A percentile compares a stretch with the other conserved stretches of the same genome.
These are phyloP conservation scores for Cichlasoma orientale DNA, from an alignment of 2,797 vertebrate species.

Conservation along the genomic window DNA sequence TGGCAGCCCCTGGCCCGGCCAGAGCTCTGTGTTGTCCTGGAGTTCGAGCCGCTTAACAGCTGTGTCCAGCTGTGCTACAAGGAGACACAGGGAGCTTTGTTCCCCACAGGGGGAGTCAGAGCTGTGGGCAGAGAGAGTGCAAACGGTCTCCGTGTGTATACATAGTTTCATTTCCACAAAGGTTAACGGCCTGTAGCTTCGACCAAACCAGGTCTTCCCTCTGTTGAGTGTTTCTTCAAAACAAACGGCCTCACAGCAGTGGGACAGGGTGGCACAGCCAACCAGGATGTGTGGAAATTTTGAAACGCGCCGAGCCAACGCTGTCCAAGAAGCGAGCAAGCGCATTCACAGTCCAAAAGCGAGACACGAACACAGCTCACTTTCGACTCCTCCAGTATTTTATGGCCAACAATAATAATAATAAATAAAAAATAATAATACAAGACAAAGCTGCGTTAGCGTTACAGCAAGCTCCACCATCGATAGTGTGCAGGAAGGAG, in stretches of 20 bases:
- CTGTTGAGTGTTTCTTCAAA: slow-evolving; percentile 1
- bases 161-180: slow-evolving; percentile 56
- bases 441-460: background rate
- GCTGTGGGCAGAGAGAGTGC: slow-evolving; percentile 16
- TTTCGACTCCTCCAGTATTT: background rate
- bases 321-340: slow-evolving; percentile 24
- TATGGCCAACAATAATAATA: background rate
- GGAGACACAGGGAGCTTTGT: slow-evolving; percentile 79
- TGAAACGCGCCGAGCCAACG: slow-evolving; percentile 44
- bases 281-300: slow-evolving; percentile 71
- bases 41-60: slow-evolving; percentile 66
- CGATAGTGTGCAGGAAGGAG: slow-evolving; percentile 51
- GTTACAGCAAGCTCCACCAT: background rate
- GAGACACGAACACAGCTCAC: background rate
- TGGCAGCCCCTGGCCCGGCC: background rate
- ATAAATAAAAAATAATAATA: background rate
- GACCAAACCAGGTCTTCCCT: slow-evolving; percentile 36
- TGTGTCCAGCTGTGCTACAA: slow-evolving; percentile 75
- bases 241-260: slow-evolving; percentile 37
- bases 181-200: slow-evolving; percentile 45
- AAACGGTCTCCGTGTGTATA: slow-evolving; percentile 20
- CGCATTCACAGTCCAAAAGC: background rate
- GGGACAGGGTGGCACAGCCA: slow-evolving; percentile 45
- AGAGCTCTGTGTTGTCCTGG: slow-evolving; percentile 25
- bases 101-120: slow-evolving; percentile 42